Conservation (phyloP, 1,140 invertebrate species). For the Meloidogyne exigua region DNA sequence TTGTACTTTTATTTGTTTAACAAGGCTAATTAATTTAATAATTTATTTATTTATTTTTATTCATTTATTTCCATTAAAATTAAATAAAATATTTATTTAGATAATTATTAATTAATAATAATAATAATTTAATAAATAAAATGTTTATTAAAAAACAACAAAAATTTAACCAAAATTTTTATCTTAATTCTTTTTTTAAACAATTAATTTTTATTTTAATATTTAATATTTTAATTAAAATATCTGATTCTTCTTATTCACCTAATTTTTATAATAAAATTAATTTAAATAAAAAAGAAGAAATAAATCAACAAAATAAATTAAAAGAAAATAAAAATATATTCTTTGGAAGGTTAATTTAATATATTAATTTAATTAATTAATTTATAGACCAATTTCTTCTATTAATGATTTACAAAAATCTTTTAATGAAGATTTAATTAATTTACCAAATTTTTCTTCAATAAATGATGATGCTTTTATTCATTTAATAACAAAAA, state of each 20-base stretch:
- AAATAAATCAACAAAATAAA: background rate
- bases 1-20: too few species aligned
- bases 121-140: background rate
- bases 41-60: too few species aligned
- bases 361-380: too few species aligned
- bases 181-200: background rate
- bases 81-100: too few species aligned
- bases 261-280: background rate
- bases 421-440: background rate
- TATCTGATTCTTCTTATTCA: background rate
- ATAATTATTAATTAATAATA: background rate
- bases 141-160: background rate
- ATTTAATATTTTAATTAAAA: slow-evolving; percentile 2
- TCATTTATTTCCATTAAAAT: too few species aligned
- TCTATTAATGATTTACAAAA: background rate
- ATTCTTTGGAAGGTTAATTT: background rate
- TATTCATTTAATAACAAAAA: background rate
- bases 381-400: background rate
- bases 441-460: background rate
- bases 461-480: background rate
- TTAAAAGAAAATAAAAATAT: background rate
- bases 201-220: background rate
- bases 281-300: background rate
- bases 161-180: too few species aligned
- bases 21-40: too few species aligned